Evolutionary conservation across 2,113 vertebrate genomes (phyloP).

Genomic region (Otolemur garnettii): DNA sequence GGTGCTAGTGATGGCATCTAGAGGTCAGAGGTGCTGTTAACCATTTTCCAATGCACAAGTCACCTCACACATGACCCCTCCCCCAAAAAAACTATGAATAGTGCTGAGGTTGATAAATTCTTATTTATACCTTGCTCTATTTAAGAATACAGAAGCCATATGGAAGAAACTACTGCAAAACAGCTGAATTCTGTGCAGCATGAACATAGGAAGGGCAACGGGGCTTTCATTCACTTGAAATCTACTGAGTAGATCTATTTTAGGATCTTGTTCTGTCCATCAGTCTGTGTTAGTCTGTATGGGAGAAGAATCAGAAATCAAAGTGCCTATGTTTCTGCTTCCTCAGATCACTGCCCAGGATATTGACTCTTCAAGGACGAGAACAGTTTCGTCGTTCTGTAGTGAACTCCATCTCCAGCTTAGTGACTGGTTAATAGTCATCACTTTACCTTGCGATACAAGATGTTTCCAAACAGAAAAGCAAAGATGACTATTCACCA

Average conservation of each 20-base stretch:
- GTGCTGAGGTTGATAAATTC: background rate
- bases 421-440: background rate
- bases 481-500: background rate
- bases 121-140: background rate
- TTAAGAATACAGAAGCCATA: background rate
- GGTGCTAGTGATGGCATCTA: background rate
- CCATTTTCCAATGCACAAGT: background rate
- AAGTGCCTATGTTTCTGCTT: background rate
- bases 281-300: background rate
- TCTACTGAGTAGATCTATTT: background rate
- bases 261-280: background rate
- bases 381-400: background rate
- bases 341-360: background rate
- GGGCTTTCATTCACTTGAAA: slow-evolving; percentile 19
- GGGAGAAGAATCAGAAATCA: background rate
- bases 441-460: background rate
- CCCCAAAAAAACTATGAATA: background rate
- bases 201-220: background rate
- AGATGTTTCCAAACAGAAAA: background rate
- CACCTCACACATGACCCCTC: too few relatives aligned
- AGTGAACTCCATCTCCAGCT: background rate
- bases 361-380: background rate
- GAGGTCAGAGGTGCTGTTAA: background rate
- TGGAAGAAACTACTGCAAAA: background rate
- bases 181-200: background rate